These are phyloP conservation scores for Drosophila birchii DNA, from an alignment of 2,888 invertebrate species.

Conservation along the genomic window DNA sequence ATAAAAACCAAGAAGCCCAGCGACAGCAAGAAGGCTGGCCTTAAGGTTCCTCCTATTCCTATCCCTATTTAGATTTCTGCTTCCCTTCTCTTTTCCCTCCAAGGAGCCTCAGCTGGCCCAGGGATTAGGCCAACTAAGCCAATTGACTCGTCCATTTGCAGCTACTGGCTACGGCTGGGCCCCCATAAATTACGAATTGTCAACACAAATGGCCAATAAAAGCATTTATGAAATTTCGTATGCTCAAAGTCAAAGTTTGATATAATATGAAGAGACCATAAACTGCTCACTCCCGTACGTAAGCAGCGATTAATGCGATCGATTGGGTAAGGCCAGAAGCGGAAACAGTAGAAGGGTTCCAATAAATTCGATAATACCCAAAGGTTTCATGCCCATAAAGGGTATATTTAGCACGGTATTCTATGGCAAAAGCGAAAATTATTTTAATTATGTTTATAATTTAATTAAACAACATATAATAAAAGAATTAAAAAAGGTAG, in stretches of 20 bases:
- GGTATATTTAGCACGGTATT: no score
- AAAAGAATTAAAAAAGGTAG: not conserved
- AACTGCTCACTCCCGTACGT: constrained; percentile 61
- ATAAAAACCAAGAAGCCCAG: constrained; percentile 53
- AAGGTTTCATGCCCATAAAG: not conserved
- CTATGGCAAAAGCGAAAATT: no score
- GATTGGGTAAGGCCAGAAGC: constrained; percentile 43
- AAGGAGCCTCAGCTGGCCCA: constrained; percentile 22
- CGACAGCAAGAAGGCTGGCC: constrained; percentile 16
- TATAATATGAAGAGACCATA: constrained; percentile 74
- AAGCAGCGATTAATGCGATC: constrained; percentile 41
- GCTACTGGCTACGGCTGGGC: constrained; percentile 32
- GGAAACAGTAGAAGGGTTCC: constrained; percentile 25
- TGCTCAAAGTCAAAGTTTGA: constrained; percentile 73
- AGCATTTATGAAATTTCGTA: constrained; percentile 53
- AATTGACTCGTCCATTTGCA: constrained; percentile 50
- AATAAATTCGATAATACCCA: constrained; percentile 6
- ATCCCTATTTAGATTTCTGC: not conserved
- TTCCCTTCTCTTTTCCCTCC: not conserved
- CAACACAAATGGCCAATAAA: constrained; percentile 65
- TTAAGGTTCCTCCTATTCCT: constrained; percentile 1
- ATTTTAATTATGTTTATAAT: not conserved
- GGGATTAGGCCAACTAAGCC: constrained; percentile 57
- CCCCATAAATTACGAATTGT: constrained; percentile 68
- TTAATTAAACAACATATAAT: no score